A percentile compares a stretch with the other conserved stretches of the same genome.
phyloP scores from a whole-genome alignment of 1,140 invertebrate genomes.

The Antheraea pernyi region DNA sequence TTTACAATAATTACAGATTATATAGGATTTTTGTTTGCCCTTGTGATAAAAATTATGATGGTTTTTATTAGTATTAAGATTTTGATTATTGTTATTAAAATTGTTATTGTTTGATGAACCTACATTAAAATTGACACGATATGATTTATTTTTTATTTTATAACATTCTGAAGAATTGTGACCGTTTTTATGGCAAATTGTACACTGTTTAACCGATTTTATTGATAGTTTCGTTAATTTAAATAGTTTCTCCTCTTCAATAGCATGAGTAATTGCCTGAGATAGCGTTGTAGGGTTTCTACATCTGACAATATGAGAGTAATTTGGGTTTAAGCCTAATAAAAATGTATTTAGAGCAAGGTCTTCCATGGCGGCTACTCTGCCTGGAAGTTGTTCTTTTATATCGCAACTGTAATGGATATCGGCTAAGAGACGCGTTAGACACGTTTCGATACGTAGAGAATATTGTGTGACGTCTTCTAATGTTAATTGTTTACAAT shows the following conservation, averaged over 20 bases:
- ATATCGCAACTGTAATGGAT: no score
- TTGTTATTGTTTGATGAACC: not conserved
- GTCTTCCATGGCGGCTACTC: conserved; percentile 37
- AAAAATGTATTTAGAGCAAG: conserved; percentile 34
- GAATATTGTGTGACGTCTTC: conserved; percentile 31
- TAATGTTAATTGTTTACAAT: conserved; percentile 19
- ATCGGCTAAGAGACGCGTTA: no score
- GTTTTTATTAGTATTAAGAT: not conserved
- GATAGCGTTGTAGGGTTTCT: conserved; percentile 23
- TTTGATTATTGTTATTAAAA: conserved; percentile 7
- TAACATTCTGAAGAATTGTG: conserved; percentile 16
- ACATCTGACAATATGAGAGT: conserved; percentile 31
- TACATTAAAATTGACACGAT: no score
- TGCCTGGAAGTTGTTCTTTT: conserved; percentile 17
- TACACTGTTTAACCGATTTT: conserved; percentile 13
- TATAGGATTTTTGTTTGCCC: no score
- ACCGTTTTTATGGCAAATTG: conserved; percentile 6
- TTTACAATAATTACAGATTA: conserved; percentile 22
- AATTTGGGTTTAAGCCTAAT: conserved; percentile 24
- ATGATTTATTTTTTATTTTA: not conserved
- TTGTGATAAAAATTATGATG: no score
- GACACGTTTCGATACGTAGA: conserved; percentile 1
- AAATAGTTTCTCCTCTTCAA: conserved; percentile 24
- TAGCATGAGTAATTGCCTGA: conserved; percentile 24
- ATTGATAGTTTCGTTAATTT: not conserved